Base-by-base conservation (phyloP, 2,888 invertebrate species). In the Lissocephala sabroskyi region DNA sequence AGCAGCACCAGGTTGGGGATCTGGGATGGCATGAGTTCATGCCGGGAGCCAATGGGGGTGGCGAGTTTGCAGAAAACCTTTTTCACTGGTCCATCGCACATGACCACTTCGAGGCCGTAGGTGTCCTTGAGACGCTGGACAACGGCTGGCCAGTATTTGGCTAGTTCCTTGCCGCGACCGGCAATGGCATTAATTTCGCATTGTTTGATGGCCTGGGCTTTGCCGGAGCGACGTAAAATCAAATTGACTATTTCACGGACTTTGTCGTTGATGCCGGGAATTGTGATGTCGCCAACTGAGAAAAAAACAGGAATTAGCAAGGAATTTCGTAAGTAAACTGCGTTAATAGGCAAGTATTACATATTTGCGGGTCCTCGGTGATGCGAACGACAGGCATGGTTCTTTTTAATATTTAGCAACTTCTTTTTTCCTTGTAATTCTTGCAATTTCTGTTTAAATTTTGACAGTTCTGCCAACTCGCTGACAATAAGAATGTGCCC, bases 51-150 rank as follows among this genome's bases (percentile, higher is more conserved):
- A 7, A 41, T 35, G 3, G 66, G 61, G 1, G 49, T 5, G 11
- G 65, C 59, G 6, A 75, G 44, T 2, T 45, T 13, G 16, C 71
- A 62, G 7, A 74, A 56, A n/a, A 47, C 65, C 32, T 52, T 46
- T 18, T 77, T 77, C 14, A 56, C 32, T 0, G 46, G 4, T 13
- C 44, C 41, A 1, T 58, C 57, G 9, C 65, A 18, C 2, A 5
- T 37, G 48, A 1, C 42, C 1, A 30, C 4, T 10, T 2, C 4
- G n/a, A 30, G n/a, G 30, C 30, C 30, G 11, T 30, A 30, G 13
- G 13, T 30, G 13, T 30, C 11, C 1, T 11, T 5, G 4, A 30
- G 30, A 30, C 7, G 1, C 1, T 30, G 30, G 30, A n/a, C n/a
- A n/a, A n/a, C n/a, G n/a, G n/a, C n/a, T 30, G 30, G 13, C 10